Percentiles rank a stretch among this genome's conserved stretches.
These are phyloP conservation scores for Anabas testudineus DNA, from an alignment of 2,797 vertebrate genomes.

Conservation along the genomic window DNA sequence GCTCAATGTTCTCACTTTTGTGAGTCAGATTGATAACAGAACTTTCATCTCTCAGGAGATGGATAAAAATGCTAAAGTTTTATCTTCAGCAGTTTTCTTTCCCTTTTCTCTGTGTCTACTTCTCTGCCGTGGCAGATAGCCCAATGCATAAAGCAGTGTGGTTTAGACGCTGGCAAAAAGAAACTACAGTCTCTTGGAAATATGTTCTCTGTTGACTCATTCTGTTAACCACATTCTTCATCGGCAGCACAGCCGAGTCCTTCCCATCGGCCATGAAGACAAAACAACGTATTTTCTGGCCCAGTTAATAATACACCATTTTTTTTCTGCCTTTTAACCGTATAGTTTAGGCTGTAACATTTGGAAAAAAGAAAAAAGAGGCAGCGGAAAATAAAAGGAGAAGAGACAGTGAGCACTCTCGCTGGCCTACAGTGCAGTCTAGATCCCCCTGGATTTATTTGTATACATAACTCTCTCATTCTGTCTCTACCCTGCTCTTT, in stretches of 20 bases:
- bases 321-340: conserved; percentile 55
- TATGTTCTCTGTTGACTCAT: conserved; percentile 85
- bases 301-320: conserved; percentile 52
- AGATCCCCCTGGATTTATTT: conserved; percentile 76
- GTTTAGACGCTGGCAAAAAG: conserved; percentile 64
- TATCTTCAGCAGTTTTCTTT: conserved; percentile 33
- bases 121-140: conserved; percentile 71
- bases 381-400: conserved; percentile 67
- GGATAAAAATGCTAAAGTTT: conserved; percentile 47
- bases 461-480: conserved; percentile 70
- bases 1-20: conserved; percentile 24
- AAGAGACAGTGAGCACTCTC: conserved; percentile 54
- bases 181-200: conserved; percentile 76
- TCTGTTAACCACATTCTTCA: conserved; percentile 82
- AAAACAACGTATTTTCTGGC: conserved; percentile 60
- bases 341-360: conserved; percentile 52
- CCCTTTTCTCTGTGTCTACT: conserved; percentile 39
- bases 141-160: conserved; percentile 71
- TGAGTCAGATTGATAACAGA: conserved; percentile 44
- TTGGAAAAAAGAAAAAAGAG: conserved; percentile 41
- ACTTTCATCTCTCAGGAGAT: conserved; percentile 44
- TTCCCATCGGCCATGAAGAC: conserved; percentile 64
- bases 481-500: conserved; percentile 39
- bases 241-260: conserved; percentile 70
- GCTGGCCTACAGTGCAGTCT: conserved; percentile 51